A percentile compares a stretch with the other conserved stretches of the same genome.
phyloP scores from a whole-genome alignment of 2,888 invertebrate species.

The Agrochola lota region DNA sequence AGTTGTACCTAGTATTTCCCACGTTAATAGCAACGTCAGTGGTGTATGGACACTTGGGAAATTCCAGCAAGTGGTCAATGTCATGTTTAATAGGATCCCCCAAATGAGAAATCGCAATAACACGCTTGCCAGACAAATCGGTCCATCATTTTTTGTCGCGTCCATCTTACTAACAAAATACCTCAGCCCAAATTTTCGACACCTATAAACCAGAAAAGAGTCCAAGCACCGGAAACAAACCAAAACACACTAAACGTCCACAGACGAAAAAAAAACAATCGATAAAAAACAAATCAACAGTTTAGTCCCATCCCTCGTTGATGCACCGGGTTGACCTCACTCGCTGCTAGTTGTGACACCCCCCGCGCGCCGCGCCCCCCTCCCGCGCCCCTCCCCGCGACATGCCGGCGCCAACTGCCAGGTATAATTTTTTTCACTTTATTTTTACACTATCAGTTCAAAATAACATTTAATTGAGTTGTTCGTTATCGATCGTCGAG shows the following conservation, averaged over 20 bases:
- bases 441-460: conserved; percentile 58
- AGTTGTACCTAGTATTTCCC: neutral
- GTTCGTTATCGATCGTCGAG: conserved; percentile 42
- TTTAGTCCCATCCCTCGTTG: conserved; percentile 69
- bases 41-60: neutral
- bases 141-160: neutral
- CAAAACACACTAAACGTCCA: neutral
- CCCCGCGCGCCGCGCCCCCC: conserved; percentile 62
- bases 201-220: neutral
- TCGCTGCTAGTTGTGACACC: conserved; percentile 73
- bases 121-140: neutral
- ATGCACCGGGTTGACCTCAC: conserved; percentile 86
- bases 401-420: conserved; percentile 84
- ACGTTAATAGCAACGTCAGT: neutral
- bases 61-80: neutral
- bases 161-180: neutral
- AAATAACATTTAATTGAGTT: conserved; percentile 60
- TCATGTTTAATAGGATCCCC: neutral
- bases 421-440: conserved; percentile 70
- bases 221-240: neutral
- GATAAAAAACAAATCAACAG: conserved; percentile 34
- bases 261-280: conserved; percentile 26
- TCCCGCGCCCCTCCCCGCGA: conserved; percentile 73
- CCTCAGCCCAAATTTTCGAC: neutral
- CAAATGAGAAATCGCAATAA: neutral